Base-by-base conservation (phyloP, 2,797 vertebrate genomes). In the Spondyliosoma cantharus region DNA sequence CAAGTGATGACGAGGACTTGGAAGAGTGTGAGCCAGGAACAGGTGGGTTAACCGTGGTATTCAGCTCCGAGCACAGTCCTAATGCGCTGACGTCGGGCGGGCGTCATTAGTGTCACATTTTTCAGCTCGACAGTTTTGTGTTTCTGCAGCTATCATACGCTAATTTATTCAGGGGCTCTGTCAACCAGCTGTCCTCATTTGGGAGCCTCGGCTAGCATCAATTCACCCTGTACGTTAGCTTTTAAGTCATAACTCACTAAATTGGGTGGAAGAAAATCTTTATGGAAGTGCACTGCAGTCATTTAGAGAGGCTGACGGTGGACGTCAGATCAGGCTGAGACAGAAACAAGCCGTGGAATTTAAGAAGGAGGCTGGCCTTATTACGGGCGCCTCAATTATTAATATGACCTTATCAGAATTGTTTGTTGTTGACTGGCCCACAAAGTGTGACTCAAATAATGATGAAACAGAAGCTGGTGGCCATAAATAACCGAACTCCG, bases 21-120 rank as follows among this genome's bases (percentile, higher is more conserved):
- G 97, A 98, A 89, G 97, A 98, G 92, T 98, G 97, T 88, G 97
- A 98, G 76, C 97, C 97, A 3, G 97, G 96, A 93, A 97, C 97
- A 94, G 97, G 97, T 98, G 96, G 95, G 97, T 95, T 80, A 86
- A 25, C 53, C 56, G 1, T 49, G 63, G 29, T 45, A 64, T 76
- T 49, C 32, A 17, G 50, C 8, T 14, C 7, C 24, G 25, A 25
- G 48, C 48, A 14, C 37, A 32, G 61, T 73, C n/a, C 52, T 60
- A 78, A 49, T 19, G 7, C 46, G 27, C 3, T 45, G 32, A 42
- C 48, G 62, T 73, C 32, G 70, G 56, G 24, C 25, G 76, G 46
- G 43, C 54, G 19, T 78, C 29, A 27, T 73, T 69, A 25, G 63
- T 84, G 67, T 74, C 7, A 50, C 50, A 48, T 59, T 45, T 45